Conservation (phyloP, 2,797 vertebrate species). For the Neosilurus mollespiculum region DNA sequence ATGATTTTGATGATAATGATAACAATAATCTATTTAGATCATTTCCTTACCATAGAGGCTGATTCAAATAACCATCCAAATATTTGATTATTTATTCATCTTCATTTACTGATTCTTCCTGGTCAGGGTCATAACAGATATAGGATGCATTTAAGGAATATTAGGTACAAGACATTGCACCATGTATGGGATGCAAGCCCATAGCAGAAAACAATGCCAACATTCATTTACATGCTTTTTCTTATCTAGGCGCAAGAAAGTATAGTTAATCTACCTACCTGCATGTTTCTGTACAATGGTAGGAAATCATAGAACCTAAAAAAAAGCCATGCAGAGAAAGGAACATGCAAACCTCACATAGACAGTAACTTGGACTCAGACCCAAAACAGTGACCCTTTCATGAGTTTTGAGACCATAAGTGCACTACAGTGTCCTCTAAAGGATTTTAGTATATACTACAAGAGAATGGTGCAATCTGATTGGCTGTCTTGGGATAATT, state of each 20-base stretch:
- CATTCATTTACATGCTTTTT: neutral
- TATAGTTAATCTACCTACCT: neutral
- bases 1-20: too few relatives aligned
- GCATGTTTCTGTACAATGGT: neutral
- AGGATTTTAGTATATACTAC: neutral
- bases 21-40: too few relatives aligned
- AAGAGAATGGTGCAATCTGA: too few relatives aligned
- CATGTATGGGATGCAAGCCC: neutral
- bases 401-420: neutral
- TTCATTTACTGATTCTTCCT: neutral
- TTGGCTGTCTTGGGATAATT: too few relatives aligned
- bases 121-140: neutral
- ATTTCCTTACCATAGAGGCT: neutral
- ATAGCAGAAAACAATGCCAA: neutral
- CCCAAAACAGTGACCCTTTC: neutral
- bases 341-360: neutral
- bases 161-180: neutral
- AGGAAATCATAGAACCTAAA: neutral
- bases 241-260: neutral
- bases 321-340: neutral
- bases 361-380: neutral
- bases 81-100: neutral
- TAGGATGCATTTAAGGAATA: neutral
- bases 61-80: neutral
- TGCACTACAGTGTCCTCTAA: neutral